These are phyloP conservation scores for Crambe crambe DNA, from an alignment of 37 sponge, comb jelly and placozoan genomes.

Conservation along the genomic window DNA sequence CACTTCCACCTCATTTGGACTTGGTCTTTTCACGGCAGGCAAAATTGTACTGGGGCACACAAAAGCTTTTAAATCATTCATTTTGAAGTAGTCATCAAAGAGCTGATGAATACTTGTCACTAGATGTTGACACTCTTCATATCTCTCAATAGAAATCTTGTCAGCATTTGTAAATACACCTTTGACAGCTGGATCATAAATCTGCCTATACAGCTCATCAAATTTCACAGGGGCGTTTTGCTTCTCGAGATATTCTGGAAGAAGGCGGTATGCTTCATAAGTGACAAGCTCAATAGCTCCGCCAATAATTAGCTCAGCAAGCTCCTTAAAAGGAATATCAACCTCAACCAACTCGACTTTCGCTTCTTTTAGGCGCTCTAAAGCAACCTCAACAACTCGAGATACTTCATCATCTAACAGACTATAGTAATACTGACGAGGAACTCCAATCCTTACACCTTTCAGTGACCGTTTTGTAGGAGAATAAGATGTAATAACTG, in stretches of 20 bases:
- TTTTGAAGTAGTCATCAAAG: too few species aligned
- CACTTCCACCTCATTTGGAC: neutral
- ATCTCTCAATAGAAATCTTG: too few species aligned
- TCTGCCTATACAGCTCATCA: too few species aligned
- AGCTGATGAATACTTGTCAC: too few species aligned
- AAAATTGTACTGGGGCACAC: too few species aligned
- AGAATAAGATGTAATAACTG: slow-evolving; percentile 19
- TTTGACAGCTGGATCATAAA: too few species aligned
- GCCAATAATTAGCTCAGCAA: neutral
- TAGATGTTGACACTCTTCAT: too few species aligned
- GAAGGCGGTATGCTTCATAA: slow-evolving; percentile 30
- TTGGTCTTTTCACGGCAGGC: too few species aligned
- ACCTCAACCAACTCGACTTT: slow-evolving; percentile 21
- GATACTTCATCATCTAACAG: slow-evolving; percentile 22
- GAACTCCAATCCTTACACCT: slow-evolving; percentile 34
- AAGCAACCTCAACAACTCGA: slow-evolving; percentile 16
- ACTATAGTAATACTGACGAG: slow-evolving; percentile 24
- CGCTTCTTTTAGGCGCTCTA: slow-evolving; percentile 12
- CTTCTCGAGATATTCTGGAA: slow-evolving; percentile 24
- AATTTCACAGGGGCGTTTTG: slow-evolving; percentile 22
- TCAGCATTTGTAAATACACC: too few species aligned
- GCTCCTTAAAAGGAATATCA: neutral
- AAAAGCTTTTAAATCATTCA: too few species aligned
- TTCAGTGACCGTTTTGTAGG: neutral
- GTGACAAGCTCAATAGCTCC: slow-evolving; percentile 7